These are phyloP conservation scores for Spondyliosoma cantharus DNA, from an alignment of 2,797 vertebrate species.

Conservation along the genomic window DNA sequence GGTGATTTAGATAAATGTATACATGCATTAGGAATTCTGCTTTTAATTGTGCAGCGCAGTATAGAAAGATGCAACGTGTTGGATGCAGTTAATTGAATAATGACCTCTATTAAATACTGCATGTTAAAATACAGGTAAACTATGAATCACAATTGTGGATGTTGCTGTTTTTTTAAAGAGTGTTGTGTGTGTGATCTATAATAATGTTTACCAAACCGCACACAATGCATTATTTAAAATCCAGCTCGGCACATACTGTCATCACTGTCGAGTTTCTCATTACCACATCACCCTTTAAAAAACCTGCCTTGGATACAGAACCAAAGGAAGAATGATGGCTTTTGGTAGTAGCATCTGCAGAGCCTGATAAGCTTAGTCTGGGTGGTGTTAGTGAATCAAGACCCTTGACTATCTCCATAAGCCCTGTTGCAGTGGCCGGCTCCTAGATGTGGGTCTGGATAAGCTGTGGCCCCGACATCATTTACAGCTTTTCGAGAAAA, in stretches of 20 bases:
- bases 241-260: background rate
- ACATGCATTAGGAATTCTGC: conserved; percentile 36
- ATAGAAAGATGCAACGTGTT: background rate
- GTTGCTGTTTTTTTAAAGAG: background rate
- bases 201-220: conserved; percentile 23
- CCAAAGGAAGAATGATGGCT: conserved; percentile 55
- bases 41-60: conserved; percentile 36
- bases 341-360: conserved; percentile 65
- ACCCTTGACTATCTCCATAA: conserved; percentile 74
- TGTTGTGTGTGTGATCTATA: background rate
- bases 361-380: conserved; percentile 69
- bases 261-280: conserved; percentile 41
- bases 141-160: conserved; percentile 25
- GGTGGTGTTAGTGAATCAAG: conserved; percentile 73
- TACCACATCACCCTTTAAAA: conserved; percentile 45
- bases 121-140: conserved; percentile 27
- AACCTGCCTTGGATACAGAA: conserved; percentile 32
- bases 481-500: conserved; percentile 51
- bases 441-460: conserved; percentile 64
- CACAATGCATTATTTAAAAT: conserved; percentile 26
- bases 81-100: conserved; percentile 33
- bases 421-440: conserved; percentile 60
- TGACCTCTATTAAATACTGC: conserved; percentile 8
- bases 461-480: conserved; percentile 58
- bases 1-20: conserved; percentile 52